Conservation (phyloP, 2,888 invertebrate species). For the Sphinx pinastri region DNA sequence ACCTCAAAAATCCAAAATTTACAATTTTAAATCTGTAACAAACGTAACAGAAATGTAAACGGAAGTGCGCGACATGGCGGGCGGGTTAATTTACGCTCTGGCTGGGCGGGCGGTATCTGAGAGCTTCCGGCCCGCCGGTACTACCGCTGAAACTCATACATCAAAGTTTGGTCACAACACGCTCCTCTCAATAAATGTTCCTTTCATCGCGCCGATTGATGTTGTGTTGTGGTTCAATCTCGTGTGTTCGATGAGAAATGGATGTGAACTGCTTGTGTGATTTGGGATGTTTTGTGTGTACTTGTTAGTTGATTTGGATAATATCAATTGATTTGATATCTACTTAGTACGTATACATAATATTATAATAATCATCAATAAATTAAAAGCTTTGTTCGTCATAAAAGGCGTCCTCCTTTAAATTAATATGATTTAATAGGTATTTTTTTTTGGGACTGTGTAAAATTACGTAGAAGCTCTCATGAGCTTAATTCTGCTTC, state of each 20-base stretch:
- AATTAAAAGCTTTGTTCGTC: too few relatives aligned
- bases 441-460: too few relatives aligned
- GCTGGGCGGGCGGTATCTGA: conserved; percentile 69
- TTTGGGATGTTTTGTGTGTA: background rate
- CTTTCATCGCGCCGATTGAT: conserved; percentile 34
- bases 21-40: conserved; percentile 35
- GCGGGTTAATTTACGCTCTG: conserved; percentile 68
- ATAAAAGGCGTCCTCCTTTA: too few relatives aligned
- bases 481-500: too few relatives aligned
- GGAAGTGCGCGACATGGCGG: conserved; percentile 61
- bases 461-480: too few relatives aligned
- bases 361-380: too few relatives aligned
- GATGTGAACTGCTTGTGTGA: background rate
- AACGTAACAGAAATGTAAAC: conserved; percentile 53
- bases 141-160: conserved; percentile 69
- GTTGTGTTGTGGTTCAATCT: conserved; percentile 18
- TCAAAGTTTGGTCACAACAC: conserved; percentile 71
- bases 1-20: background rate
- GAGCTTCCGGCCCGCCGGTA: conserved; percentile 66
- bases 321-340: too few relatives aligned
- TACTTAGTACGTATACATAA: too few relatives aligned
- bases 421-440: too few relatives aligned
- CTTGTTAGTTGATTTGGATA: too few relatives aligned
- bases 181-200: conserved; percentile 60
- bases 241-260: background rate